These are phyloP conservation scores for Carettochelys insculpta DNA, from an alignment of 2,113 vertebrate genomes.

Conservation along the genomic window DNA sequence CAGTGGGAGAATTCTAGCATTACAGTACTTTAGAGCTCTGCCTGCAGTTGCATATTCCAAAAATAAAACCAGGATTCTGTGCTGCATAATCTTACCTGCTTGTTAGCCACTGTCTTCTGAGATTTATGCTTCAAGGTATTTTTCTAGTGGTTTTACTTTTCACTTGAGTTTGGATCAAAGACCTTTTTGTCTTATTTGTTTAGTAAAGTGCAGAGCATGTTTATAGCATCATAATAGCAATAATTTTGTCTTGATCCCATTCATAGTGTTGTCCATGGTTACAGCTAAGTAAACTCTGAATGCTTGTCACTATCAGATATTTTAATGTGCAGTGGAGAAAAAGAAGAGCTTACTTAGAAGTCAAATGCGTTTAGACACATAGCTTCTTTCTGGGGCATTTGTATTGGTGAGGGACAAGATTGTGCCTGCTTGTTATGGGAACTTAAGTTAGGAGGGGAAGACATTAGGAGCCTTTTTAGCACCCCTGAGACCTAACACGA, in stretches of 20 bases:
- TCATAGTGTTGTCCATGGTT: constrained; percentile 22
- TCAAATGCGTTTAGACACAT: background rate
- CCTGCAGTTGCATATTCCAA: constrained; percentile 32
- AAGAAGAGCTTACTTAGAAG: background rate
- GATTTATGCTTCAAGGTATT: background rate
- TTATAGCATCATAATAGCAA: background rate
- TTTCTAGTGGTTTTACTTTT: constrained; percentile 12
- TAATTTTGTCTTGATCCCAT: background rate
- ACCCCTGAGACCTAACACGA: fast-evolving
- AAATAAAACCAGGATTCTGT: constrained; percentile 54
- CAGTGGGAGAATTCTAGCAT: constrained; percentile 53
- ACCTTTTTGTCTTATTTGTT: background rate
- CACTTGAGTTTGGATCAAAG: fast-evolving
- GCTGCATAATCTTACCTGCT: constrained; percentile 56
- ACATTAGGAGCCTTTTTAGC: background rate
- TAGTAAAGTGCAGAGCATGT: background rate
- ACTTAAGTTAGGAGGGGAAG: background rate
- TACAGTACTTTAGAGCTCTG: constrained; percentile 49
- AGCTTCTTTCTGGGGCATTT: background rate
- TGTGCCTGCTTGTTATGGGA: background rate
- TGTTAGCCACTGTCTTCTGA: background rate
- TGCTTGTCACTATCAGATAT: background rate
- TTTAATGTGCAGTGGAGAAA: background rate
- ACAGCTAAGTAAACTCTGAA: background rate
- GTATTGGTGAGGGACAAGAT: fast-evolving